Conservation (phyloP, 2,113 vertebrate species). For the Zeus faber region DNA sequence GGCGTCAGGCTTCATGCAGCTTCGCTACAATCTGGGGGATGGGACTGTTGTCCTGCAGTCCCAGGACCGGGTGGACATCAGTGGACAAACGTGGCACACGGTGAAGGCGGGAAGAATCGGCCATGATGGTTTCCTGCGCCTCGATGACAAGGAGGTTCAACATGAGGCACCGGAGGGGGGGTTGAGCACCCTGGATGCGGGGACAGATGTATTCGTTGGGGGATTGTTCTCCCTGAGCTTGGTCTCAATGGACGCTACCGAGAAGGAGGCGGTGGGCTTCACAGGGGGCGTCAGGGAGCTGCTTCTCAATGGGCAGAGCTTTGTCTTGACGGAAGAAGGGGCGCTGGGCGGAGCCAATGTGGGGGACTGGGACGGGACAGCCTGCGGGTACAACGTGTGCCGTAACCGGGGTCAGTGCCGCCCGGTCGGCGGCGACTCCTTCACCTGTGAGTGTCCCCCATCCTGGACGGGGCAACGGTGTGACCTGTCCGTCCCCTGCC, state of each 20-base stretch:
- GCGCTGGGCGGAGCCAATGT: conserved; percentile 78
- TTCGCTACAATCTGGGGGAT: conserved; percentile 84
- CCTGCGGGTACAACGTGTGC: conserved; percentile 82
- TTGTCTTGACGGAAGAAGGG: conserved; percentile 76
- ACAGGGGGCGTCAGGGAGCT: conserved; percentile 79
- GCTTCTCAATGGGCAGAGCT: conserved; percentile 73
- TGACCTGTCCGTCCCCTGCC: conserved; percentile 72
- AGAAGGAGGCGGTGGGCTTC: conserved; percentile 74
- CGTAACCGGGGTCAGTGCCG: conserved; percentile 73
- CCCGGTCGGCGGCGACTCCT: conserved; percentile 42
- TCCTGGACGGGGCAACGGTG: conserved; percentile 75
- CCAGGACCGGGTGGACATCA: conserved; percentile 49
- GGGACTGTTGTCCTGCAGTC: conserved; percentile 69
- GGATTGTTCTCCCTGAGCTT: conserved; percentile 76
- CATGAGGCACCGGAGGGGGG: conserved; percentile 53
- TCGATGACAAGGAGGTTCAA: conserved; percentile 71
- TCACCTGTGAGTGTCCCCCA: conserved; percentile 74
- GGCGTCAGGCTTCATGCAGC: conserved; percentile 74
- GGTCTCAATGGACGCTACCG: conserved; percentile 70
- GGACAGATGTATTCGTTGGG: conserved; percentile 79
- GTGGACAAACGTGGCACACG: conserved; percentile 72
- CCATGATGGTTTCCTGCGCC: conserved; percentile 73
- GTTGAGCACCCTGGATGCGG: conserved; percentile 76
- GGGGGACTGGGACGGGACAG: conserved; percentile 84
- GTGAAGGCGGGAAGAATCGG: conserved; percentile 76